A percentile compares a stretch with the other conserved stretches of the same genome.
These are phyloP conservation scores for Loxodonta africana DNA, from an alignment of 2,113 vertebrate genomes.

Conservation along the genomic window DNA sequence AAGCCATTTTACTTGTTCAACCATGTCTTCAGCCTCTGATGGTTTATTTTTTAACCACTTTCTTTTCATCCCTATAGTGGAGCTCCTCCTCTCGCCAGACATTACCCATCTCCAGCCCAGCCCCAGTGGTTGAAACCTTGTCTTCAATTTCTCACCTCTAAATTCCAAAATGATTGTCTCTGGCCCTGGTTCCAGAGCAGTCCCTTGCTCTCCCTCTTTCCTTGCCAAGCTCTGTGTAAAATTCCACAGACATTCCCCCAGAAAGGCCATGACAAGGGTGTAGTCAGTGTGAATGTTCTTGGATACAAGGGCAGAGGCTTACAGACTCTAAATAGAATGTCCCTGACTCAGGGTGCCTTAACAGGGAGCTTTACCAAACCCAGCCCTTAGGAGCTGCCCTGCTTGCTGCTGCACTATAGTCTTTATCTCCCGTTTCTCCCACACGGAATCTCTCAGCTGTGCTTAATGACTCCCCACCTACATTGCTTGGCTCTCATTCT, in stretches of 20 bases:
- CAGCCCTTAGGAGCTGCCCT: neutral
- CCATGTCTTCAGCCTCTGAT: neutral
- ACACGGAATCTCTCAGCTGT: too few relatives aligned
- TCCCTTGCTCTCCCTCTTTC: neutral
- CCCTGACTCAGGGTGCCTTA: neutral
- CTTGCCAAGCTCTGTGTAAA: neutral
- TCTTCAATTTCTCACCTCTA: neutral
- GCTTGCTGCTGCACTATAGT: neutral
- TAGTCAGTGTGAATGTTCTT: neutral
- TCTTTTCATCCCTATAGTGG: neutral
- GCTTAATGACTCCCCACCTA: neutral
- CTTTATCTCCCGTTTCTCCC: neutral
- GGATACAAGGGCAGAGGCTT: neutral
- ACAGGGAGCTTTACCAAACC: neutral
- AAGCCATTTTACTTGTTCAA: neutral
- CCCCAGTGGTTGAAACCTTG: neutral
- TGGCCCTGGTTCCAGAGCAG: neutral
- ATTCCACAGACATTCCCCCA: neutral
- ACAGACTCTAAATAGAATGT: neutral
- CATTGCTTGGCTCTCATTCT: neutral
- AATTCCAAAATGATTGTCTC: constrained; percentile 16
- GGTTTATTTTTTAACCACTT: neutral
- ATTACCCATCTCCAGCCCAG: neutral
- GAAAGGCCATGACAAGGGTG: neutral
- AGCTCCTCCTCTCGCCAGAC: neutral